Percentiles rank a stretch among this genome's conserved stretches.
Evolutionary conservation across 1,140 invertebrate species (phyloP).

Genomic region (Brachionus angularis): DNA sequence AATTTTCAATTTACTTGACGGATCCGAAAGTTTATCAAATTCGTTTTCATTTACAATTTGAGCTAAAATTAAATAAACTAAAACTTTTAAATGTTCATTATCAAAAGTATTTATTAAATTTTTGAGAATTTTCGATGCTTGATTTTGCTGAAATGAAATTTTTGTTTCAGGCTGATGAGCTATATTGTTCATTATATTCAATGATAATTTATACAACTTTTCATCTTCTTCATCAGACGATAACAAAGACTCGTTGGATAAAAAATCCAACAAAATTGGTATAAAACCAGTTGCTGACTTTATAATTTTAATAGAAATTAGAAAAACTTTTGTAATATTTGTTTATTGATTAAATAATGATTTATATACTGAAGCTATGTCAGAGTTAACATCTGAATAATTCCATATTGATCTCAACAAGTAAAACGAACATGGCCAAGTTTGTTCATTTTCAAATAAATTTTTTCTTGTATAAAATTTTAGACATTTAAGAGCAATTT

Average conservation of each 20-base stretch:
- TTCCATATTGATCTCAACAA: constrained; percentile 28
- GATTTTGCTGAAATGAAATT: constrained; percentile 10
- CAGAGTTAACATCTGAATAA: constrained; percentile 7
- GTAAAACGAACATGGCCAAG: constrained; percentile 16
- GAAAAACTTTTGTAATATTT: too few relatives aligned
- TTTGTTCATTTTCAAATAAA: constrained; percentile 29
- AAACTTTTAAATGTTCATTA: constrained; percentile 14
- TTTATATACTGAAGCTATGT: constrained; percentile 3
- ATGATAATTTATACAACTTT: constrained; percentile 26
- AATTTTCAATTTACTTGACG: neutral
- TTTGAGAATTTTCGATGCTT: constrained; percentile 18
- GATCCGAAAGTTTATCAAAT: constrained; percentile 25
- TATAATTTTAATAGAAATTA: neutral
- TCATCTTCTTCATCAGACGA: constrained; percentile 40
- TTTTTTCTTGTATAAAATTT: constrained; percentile 35
- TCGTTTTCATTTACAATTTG: constrained; percentile 35
- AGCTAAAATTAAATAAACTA: constrained; percentile 18
- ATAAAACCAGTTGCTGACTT: constrained; percentile 15
- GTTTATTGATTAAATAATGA: too few relatives aligned
- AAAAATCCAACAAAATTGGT: constrained; percentile 18
- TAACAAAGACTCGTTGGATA: constrained; percentile 9
- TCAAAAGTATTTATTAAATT: constrained; percentile 5
- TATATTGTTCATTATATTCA: constrained; percentile 32
- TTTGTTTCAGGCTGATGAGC: constrained; percentile 31
- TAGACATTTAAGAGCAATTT: constrained; percentile 19